Conservation (phyloP, 2,113 vertebrate genomes). For the Malaclemys terrapin region DNA sequence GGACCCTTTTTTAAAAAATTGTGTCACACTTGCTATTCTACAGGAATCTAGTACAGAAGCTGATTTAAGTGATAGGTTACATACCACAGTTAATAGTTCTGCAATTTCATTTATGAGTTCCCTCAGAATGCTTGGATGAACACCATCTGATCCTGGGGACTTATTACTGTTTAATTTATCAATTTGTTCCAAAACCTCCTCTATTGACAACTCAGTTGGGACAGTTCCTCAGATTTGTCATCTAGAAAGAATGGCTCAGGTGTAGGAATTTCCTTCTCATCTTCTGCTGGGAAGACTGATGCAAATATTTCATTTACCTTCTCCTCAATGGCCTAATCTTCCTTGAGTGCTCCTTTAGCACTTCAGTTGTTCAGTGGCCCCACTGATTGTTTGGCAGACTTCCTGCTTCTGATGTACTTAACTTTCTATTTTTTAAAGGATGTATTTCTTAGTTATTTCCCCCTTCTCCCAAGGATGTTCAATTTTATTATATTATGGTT, state of each 20-base stretch:
- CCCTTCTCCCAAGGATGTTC: not conserved
- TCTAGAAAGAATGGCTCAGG: not conserved
- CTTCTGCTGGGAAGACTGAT: not conserved
- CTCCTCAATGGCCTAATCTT: not conserved
- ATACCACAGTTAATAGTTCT: not conserved
- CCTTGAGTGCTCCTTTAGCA: not conserved
- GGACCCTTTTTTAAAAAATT: not conserved
- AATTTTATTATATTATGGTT: not conserved
- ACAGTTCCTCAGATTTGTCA: not conserved
- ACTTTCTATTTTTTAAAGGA: not conserved
- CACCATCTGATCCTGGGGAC: not conserved
- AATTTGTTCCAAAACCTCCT: not conserved
- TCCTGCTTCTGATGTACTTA: not conserved
- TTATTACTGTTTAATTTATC: not conserved
- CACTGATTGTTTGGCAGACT: not conserved
- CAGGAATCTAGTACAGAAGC: not conserved
- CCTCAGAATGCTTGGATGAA: not conserved
- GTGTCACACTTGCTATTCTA: not conserved
- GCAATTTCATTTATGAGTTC: not conserved
- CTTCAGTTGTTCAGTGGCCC: not conserved
- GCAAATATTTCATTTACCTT: not conserved
- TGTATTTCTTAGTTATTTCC: not conserved
- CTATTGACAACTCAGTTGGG: not conserved
- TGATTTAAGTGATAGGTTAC: not conserved
- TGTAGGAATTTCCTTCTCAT: not conserved